A percentile compares a stretch with the other conserved stretches of the same genome.
phyloP scores from a whole-genome alignment of 2,797 vertebrate species.

The Lagorchestes hirsutus region DNA sequence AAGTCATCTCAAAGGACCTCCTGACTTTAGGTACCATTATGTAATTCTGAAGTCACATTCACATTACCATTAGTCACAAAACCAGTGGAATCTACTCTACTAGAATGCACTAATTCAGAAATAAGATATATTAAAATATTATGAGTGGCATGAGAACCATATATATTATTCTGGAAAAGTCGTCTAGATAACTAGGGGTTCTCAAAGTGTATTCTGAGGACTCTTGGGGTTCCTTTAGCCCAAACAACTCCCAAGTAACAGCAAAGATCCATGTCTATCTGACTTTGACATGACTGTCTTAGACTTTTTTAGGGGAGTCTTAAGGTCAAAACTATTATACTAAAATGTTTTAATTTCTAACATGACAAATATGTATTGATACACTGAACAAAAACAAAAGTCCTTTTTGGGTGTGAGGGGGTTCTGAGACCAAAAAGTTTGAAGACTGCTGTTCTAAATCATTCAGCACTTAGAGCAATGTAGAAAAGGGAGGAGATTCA shows the following conservation, averaged over 20 bases:
- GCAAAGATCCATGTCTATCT: background rate
- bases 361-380: background rate
- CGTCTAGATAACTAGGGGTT: background rate
- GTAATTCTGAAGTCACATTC: background rate
- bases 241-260: background rate
- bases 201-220: background rate
- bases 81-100: background rate
- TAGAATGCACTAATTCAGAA: background rate
- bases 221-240: background rate
- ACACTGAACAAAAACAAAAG: background rate
- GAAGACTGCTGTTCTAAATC: background rate
- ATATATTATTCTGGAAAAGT: background rate
- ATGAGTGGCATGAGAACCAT: background rate
- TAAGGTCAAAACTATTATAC: background rate
- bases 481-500: background rate
- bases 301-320: background rate
- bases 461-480: background rate
- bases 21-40: background rate
- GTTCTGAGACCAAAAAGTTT: background rate
- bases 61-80: background rate
- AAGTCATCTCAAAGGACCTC: background rate
- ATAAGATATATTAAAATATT: background rate
- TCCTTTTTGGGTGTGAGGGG: background rate
- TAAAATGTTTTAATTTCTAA: background rate
- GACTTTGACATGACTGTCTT: background rate